Evolutionary conservation across 2,888 invertebrate species (phyloP), one percentile per base, ranked within the genome.

Genomic region (Choreutis nemorana): DNA sequence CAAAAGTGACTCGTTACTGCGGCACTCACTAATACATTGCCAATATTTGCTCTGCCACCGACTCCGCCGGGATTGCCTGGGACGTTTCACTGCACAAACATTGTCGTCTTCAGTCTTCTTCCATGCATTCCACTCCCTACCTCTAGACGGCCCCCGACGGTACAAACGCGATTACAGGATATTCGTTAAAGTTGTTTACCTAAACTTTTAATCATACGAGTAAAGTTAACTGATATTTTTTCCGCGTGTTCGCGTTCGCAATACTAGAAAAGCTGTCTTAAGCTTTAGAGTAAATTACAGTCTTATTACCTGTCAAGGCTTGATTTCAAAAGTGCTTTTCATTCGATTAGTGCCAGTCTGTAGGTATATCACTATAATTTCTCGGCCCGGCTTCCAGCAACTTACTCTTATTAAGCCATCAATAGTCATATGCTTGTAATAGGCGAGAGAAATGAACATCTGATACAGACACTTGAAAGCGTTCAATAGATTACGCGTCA

Each of bases 31-130:
- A 68, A 71, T 67, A 66, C 62, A 63, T 48, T 56, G 58, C 62
- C 67, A 70, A 72, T 73, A 72, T 73, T 73, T 70, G 66, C 48
- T 32, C 47, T 46, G 48, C 48, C 44, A 45, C 45, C 49, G 49
- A 50, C 55, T 57, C 64, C 52, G 40, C 30, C 30, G 54, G 58
- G 59, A 55, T 47, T 42, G 50, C 49, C 40, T 45, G 50, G 56
- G 50, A 29, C 25, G 25, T 14, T 26, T 26, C 50, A 47, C 45
- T 49, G 54, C 51, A 55, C 62, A 66, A 64, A 65, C 64, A 68
- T 50, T 59, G 57, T 57, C 50, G 42, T 48, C 42, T 40, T 32
- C 39, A 45, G 48, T 58, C 64, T 62, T 56, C 15, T n/a, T 51
- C 51, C 52, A 55, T 60, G 58, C 59, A 60, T 57, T 53, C 48